Evolutionary conservation across 1,140 invertebrate genomes (phyloP), one percentile per base, ranked within the genome.

Genomic region (Phymorhynchus buccinoides): DNA sequence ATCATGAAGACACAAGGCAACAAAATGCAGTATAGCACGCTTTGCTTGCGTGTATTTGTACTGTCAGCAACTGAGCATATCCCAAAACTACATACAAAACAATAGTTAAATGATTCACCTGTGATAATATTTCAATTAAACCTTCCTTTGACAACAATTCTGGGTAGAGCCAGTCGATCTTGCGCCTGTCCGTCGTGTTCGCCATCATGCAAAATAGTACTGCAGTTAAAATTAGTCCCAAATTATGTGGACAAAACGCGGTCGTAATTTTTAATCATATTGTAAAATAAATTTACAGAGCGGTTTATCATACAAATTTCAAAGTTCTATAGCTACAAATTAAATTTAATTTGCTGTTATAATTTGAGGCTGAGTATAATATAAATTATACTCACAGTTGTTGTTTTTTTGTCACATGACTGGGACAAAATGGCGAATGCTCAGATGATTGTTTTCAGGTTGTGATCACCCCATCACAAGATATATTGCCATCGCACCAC

Each of bases 81-180:
- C 44, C 44, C 7, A 48, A 48, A 18, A 48, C 7, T 48, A 48
- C 18, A 18, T 18, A 48, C 44, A 48, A 48, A 48, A 48, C 44
- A 48, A 48, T 9, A 48, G 7, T 48, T 48, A 9, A 18, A 48
- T 48, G 6, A 27, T 27, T 71, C 35, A 86, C 85, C 85, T 86
- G 85, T 48, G 68, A 68, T 27, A 86, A 48, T 78, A 86, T 83
- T 37, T 83, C 48, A 18, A 86, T 32, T 22, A 86, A 56, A 12
- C 81, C 85, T 48, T 86, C 85, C 71, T 84, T 84, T 16, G 85
- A 80, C 66, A 86, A 73, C 37, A 86, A 77, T 48, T 86, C 85
- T 37, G 85, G 85, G 81, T 84, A 83, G 48, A 86, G 62, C 77
- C 81, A 86, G 42, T 86, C 85, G 48, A 83, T 56, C 56, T 86